These are phyloP conservation scores for Leptodactylus fuscus DNA, from an alignment of 2,113 vertebrate genomes.

Conservation along the genomic window DNA sequence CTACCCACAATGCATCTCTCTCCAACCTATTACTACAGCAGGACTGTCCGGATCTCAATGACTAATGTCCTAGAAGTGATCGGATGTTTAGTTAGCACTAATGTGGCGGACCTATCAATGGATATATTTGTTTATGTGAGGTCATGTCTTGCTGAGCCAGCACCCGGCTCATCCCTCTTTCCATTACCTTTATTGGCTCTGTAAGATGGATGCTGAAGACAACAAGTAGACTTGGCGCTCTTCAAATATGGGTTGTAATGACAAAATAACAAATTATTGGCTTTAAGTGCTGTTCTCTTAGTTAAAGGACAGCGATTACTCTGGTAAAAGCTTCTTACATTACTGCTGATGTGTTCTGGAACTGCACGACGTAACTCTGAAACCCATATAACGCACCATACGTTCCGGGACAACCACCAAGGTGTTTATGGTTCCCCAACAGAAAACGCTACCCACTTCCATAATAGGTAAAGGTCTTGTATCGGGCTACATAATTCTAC, in stretches of 20 bases:
- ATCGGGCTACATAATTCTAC: background rate
- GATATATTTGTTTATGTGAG: background rate
- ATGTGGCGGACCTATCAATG: conserved; percentile 4
- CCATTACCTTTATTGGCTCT: conserved; percentile 39
- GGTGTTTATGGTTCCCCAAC: background rate
- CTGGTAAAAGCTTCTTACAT: conserved; percentile 6
- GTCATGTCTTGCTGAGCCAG: conserved; percentile 14
- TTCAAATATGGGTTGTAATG: conserved; percentile 8
- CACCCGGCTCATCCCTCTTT: background rate
- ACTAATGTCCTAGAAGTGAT: conserved; percentile 4
- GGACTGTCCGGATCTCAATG: background rate
- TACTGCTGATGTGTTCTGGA: background rate
- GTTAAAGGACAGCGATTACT: conserved; percentile 28
- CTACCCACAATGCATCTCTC: background rate
- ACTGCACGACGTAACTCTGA: background rate
- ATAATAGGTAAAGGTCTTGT: background rate
- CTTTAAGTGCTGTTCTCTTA: conserved; percentile 19
- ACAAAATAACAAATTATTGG: conserved; percentile 30
- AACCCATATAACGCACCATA: background rate
- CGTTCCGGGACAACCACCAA: background rate
- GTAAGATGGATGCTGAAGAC: background rate
- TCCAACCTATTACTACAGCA: background rate
- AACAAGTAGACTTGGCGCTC: background rate
- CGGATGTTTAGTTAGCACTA: background rate
- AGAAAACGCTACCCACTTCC: background rate